These are phyloP conservation scores for Apotomis turbidana DNA, from an alignment of 2,888 invertebrate species.

Conservation along the genomic window DNA sequence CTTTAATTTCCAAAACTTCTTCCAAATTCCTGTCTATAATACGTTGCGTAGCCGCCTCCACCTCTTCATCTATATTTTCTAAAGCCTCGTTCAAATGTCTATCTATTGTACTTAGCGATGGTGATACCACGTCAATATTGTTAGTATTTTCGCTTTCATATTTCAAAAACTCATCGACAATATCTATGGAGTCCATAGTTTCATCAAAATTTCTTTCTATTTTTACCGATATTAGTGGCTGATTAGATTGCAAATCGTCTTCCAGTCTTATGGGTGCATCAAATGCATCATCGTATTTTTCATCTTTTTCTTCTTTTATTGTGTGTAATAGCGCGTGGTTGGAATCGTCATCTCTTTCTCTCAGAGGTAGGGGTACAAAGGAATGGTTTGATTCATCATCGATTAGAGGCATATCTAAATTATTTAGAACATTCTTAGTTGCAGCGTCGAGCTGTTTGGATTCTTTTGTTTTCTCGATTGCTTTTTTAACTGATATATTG, in stretches of 20 bases:
- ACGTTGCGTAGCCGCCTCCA: conserved; percentile 51
- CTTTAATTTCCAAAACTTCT: background rate
- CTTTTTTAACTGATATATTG: conserved; percentile 48
- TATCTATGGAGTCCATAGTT: conserved; percentile 19
- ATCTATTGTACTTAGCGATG: conserved; percentile 60
- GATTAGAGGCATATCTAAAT: conserved; percentile 29
- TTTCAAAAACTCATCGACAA: conserved; percentile 22
- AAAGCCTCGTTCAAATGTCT: conserved; percentile 65
- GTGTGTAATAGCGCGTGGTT: background rate
- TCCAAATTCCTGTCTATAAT: conserved; percentile 6
- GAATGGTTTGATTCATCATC: conserved; percentile 10
- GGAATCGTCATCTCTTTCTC: background rate
- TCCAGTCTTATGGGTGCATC: too few species aligned
- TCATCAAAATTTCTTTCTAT: conserved; percentile 22
- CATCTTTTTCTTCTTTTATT: background rate
- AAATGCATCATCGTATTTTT: background rate
- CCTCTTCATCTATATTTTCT: too few species aligned
- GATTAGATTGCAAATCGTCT: too few species aligned
- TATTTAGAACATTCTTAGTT: background rate
- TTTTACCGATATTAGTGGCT: background rate
- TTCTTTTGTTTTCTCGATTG: conserved; percentile 11
- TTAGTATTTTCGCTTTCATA: conserved; percentile 26
- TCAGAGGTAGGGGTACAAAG: background rate
- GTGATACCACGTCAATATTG: conserved; percentile 1
- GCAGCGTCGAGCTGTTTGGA: conserved; percentile 2